Evolutionary conservation across 1,140 invertebrate species (phyloP), one percentile per base, ranked within the genome.

Genomic region (Bursaphelenchus mucronatus): DNA sequence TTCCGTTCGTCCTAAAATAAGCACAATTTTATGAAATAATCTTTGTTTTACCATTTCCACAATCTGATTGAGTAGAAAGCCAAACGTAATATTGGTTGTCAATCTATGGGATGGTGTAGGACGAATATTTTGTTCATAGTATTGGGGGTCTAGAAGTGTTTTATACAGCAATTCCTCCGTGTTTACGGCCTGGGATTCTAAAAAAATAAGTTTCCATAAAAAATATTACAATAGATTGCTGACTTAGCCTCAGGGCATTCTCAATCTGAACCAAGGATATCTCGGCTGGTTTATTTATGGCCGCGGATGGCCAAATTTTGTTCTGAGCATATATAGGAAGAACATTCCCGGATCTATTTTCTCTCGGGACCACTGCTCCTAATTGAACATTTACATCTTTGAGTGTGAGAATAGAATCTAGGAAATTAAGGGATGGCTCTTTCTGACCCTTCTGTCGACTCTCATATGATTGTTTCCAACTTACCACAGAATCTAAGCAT

Each of bases 51-150:
- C 74, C 78, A 79, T 81, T 72, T 81, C 76, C 0, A 80, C 78
- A 53, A 79, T 80, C 64, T 81, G 77, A 61, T 81, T 79, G 1
- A 79, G 47, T 13, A 79, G 63, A 61, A 79, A 79, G 3, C 78
- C 77, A 64, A 79, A 79, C 21, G 77, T 79, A 47, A 78, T 63
- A 73, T 79, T 79, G 13, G 78, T 79, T 19, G 78, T 61, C 47
- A 77, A 50, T 39, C 58, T 63, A 59, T 79, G 77, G 66, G 80
- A 76, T 4, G 57, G 39, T 8, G 78, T 72, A 30, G 77, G 78
- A 2, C 77, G 66, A n/a, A 78, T 69, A 63, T 79, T 64, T 55
- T 77, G 74, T 56, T 80, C 77, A 49, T 79, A 81, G 30, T 57
- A 39, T 30, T 59, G 43, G 39, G 73, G 74, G 47, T 79, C 65